Percentiles rank a stretch among this genome's conserved stretches.
phyloP scores from a whole-genome alignment of 1,140 invertebrate genomes.

The Panagrolaimus sp. region DNA sequence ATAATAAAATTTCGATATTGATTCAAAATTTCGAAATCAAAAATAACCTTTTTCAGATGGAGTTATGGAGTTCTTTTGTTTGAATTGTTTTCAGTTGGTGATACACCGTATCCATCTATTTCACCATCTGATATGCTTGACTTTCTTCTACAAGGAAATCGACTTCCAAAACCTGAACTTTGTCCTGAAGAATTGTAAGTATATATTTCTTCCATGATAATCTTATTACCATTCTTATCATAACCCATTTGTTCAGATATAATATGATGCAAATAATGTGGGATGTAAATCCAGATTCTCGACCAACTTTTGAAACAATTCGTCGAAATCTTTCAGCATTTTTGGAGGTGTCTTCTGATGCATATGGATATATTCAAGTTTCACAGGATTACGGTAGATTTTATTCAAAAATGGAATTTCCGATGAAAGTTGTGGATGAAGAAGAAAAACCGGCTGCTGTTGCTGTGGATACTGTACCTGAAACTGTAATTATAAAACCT shows the following conservation, averaged over 20 bases:
- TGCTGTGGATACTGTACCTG: too few relatives aligned
- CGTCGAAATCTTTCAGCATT: neutral
- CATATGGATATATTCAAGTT: constrained; percentile 16
- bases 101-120: constrained; percentile 22
- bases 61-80: constrained; percentile 22
- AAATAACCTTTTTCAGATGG: constrained; percentile 23
- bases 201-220: neutral
- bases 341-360: constrained; percentile 14
- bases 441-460: too few relatives aligned
- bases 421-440: too few relatives aligned
- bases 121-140: constrained; percentile 18
- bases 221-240: neutral
- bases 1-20: too few relatives aligned
- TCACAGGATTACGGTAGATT: neutral
- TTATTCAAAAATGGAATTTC: too few relatives aligned
- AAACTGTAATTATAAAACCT: too few relatives aligned
- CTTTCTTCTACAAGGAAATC: constrained; percentile 18
- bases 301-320: constrained; percentile 10
- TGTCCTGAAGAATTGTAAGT: constrained; percentile 24
- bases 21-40: neutral
- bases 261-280: constrained; percentile 13
- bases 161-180: constrained; percentile 16
- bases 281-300: neutral
- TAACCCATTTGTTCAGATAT: constrained; percentile 1
- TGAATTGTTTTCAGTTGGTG: constrained; percentile 22